Conservation (phyloP, 2,888 invertebrate genomes). For the Seladonia tumulorum region DNA sequence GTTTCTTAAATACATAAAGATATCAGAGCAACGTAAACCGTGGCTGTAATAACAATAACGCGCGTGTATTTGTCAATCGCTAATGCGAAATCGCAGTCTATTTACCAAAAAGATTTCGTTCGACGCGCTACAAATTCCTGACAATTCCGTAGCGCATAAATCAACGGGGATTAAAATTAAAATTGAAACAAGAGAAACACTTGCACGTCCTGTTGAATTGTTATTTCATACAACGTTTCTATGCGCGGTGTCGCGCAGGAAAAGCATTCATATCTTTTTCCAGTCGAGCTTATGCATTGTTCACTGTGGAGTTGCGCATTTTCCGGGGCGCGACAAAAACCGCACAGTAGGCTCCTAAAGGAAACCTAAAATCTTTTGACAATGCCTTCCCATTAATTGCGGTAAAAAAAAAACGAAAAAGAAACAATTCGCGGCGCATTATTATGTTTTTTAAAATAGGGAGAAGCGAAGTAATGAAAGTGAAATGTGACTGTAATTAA, state of each 20-base stretch:
- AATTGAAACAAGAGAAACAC: conserved; percentile 10
- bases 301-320: conserved; percentile 16
- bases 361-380: conserved; percentile 18
- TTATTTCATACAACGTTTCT: conserved; percentile 4
- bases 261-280: conserved; percentile 22
- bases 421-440: not conserved
- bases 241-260: not conserved
- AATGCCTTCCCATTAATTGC: conserved; percentile 25
- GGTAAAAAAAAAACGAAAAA: conserved; percentile 1
- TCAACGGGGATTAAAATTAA: conserved; percentile 28
- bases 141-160: conserved; percentile 12
- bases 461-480: not conserved
- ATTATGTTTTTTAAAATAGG: not conserved
- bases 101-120: conserved; percentile 17
- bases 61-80: conserved; percentile 17
- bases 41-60: not conserved
- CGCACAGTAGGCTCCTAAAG: not conserved
- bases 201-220: conserved; percentile 9
- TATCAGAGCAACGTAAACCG: not conserved
- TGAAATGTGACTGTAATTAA: not conserved
- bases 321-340: conserved; percentile 9
- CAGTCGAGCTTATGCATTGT: conserved; percentile 12
- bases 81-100: conserved; percentile 6
- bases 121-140: conserved; percentile 18
- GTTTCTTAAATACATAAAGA: not conserved